Conservation (phyloP, 2,797 vertebrate species). For the Petrocephalus schoutedeni region DNA sequence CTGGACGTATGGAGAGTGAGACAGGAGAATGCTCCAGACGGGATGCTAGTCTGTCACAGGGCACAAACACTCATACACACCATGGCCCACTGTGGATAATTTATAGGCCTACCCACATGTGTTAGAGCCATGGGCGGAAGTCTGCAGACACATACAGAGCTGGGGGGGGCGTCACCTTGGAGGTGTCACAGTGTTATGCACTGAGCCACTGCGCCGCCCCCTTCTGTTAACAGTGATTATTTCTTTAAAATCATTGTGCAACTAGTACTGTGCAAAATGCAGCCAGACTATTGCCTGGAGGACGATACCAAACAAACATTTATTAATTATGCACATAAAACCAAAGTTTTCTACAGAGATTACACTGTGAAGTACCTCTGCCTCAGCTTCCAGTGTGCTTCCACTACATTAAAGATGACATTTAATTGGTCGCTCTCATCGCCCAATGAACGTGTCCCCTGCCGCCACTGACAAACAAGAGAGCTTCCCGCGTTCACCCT, state of each 20-base stretch:
- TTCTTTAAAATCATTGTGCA: not conserved
- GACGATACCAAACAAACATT: not conserved
- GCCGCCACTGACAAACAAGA: constrained; percentile 18
- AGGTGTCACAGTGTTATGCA: not conserved
- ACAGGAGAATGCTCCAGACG: not conserved
- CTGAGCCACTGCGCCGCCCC: not conserved
- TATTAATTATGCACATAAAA: constrained; percentile 16
- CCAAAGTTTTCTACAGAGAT: not conserved
- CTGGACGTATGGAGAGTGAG: not conserved
- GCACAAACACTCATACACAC: not conserved
- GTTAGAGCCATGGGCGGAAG: not conserved
- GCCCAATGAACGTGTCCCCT: constrained; percentile 7
- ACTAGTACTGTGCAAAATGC: not conserved
- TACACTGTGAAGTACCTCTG: not conserved
- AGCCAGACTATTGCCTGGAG: not conserved
- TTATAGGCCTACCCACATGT: not conserved
- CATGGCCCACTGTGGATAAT: not conserved
- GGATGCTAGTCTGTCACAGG: not conserved
- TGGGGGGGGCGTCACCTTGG: not conserved
- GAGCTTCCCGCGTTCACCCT: constrained; percentile 12
- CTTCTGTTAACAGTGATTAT: not conserved
- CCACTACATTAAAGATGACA: constrained; percentile 20
- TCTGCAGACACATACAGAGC: not conserved
- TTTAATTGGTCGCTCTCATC: constrained; percentile 24
- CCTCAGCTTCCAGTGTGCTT: not conserved